Percentiles rank a stretch among this genome's conserved stretches.
Conservation (phyloP, 2,888 invertebrate species). For the Sisyra terminalis region DNA sequence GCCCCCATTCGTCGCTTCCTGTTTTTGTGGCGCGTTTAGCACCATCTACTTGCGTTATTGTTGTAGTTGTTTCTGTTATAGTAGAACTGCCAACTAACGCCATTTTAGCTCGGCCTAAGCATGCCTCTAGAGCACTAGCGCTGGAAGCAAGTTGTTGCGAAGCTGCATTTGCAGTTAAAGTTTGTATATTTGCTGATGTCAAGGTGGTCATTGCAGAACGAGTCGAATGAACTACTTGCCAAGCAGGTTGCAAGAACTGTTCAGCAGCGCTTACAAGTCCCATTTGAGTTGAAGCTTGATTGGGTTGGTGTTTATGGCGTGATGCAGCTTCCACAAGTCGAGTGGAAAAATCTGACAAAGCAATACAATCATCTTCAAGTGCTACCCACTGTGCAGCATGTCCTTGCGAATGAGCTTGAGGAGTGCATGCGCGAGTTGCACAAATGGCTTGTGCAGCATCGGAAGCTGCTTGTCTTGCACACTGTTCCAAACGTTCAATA, state of each 20-base stretch:
- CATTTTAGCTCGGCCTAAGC: constrained; percentile 25
- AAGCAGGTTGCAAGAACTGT: constrained; percentile 33
- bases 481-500: constrained; percentile 47
- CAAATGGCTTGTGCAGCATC: constrained; percentile 84
- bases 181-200: constrained; percentile 3
- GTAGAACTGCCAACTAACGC: constrained; percentile 13
- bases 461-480: constrained; percentile 72
- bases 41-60: constrained; percentile 5
- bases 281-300: constrained; percentile 58
- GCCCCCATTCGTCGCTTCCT: constrained; percentile 33
- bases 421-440: constrained; percentile 67
- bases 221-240: constrained; percentile 8
- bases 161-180: constrained; percentile 7
- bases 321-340: constrained; percentile 51
- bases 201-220: constrained; percentile 6
- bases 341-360: constrained; percentile 64
- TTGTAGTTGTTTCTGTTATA: neutral
- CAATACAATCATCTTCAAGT: constrained; percentile 53
- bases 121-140: constrained; percentile 22
- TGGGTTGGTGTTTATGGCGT: constrained; percentile 27
- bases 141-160: constrained; percentile 7
- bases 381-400: constrained; percentile 47
- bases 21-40: constrained; percentile 22
- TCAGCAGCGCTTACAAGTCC: constrained; percentile 71
- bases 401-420: constrained; percentile 51